phyloP scores from a whole-genome alignment of 1,140 invertebrate genomes.

The Notospermus geniculatus region DNA sequence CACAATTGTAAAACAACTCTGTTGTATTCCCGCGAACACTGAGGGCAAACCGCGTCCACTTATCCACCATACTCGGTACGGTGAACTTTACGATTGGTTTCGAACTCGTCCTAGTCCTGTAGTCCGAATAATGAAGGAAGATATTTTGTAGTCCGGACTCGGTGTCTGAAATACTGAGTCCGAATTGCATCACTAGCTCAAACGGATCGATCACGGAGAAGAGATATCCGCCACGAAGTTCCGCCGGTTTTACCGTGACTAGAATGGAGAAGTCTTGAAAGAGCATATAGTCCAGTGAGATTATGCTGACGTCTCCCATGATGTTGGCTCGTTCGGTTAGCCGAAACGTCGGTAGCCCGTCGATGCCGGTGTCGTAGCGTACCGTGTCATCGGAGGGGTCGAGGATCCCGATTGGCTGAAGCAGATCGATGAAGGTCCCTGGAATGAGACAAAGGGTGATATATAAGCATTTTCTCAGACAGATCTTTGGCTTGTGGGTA shows the following conservation, averaged over 20 bases:
- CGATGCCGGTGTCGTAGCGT: slow-evolving; percentile 3
- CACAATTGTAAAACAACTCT: slow-evolving; percentile 1
- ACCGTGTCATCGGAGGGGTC: background rate
- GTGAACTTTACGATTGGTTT: background rate
- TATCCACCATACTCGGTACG: slow-evolving; percentile 5
- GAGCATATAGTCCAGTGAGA: background rate
- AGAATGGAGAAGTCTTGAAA: slow-evolving; percentile 2
- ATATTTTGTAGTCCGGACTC: background rate
- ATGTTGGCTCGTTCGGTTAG: background rate
- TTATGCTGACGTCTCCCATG: background rate
- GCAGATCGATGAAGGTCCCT: background rate
- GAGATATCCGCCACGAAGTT: background rate
- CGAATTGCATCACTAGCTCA: background rate
- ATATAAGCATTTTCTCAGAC: too few relatives aligned
- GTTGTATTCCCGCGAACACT: slow-evolving; percentile 2
- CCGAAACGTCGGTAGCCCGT: slow-evolving; percentile 2
- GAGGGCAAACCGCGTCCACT: background rate
- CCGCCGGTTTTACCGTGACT: slow-evolving; percentile 1
- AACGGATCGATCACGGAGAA: slow-evolving; percentile 4
- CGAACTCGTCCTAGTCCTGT: background rate
- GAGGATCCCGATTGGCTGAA: background rate
- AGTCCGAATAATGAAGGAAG: background rate
- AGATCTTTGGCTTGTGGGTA: too few relatives aligned
- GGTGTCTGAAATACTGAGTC: slow-evolving; percentile 1
- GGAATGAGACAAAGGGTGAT: background rate